A percentile compares a stretch with the other conserved stretches of the same genome.
These are phyloP conservation scores for Rallus limicola DNA, from an alignment of 2,113 vertebrate species.

Conservation along the genomic window DNA sequence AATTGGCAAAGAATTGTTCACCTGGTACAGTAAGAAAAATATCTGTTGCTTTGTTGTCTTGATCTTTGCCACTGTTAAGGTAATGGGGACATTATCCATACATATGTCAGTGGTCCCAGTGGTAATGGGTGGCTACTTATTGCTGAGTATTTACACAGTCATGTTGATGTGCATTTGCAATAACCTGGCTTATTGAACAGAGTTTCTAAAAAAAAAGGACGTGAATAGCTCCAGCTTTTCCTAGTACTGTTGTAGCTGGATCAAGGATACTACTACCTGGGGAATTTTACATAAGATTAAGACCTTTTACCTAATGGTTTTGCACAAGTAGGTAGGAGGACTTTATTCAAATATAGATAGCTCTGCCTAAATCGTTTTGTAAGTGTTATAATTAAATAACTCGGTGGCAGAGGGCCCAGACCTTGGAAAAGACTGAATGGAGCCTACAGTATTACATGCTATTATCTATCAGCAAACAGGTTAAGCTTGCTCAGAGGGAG, in stretches of 20 bases:
- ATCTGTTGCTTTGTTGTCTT: neutral
- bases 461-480: constrained; percentile 73
- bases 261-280: neutral
- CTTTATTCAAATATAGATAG: constrained; percentile 66
- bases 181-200: neutral
- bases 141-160: neutral
- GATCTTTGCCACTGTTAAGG: neutral
- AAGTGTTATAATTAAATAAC: constrained; percentile 66
- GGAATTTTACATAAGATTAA: constrained; percentile 18
- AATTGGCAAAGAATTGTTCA: neutral
- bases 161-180: neutral
- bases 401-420: constrained; percentile 57
- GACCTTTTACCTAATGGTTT: constrained; percentile 54
- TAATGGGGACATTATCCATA: fast-evolving
- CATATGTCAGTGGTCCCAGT: fast-evolving
- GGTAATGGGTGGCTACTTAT: neutral
- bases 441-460: constrained; percentile 43
- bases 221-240: neutral
- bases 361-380: constrained; percentile 53
- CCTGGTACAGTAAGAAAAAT: neutral
- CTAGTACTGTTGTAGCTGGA: neutral
- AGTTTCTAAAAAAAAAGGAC: neutral
- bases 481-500: constrained; percentile 66
- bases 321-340: constrained; percentile 44
- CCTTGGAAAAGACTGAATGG: constrained; percentile 41